Evolutionary conservation across 2,113 vertebrate species (phyloP), one percentile per base, ranked within the genome.

Genomic region (Larimichthys crocea): DNA sequence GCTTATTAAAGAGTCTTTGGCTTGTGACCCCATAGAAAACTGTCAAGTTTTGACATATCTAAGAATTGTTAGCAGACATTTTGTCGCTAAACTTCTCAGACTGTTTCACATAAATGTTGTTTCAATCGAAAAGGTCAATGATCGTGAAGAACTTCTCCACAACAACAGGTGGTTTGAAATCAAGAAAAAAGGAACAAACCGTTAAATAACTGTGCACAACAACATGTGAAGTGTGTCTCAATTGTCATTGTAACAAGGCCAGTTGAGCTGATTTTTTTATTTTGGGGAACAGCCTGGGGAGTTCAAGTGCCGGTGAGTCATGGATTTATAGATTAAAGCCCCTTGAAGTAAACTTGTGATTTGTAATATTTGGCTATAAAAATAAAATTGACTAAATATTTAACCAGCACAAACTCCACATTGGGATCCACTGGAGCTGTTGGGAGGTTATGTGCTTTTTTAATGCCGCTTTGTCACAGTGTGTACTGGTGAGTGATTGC

Each of bases 291-390:
- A 64, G 65, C 70, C 66, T 46, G 53, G 31, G 56, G 67, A 64
- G 46, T 31, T 31, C 20, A 66, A 64, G 35, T 40, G 35, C 35
- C 35, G 35, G 35, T 72, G 86, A 85, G 52, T 88, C 73, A 64
- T 19, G 11, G n/a, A 62, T 72, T 73, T 69, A 46, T n/a, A 69
- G 48, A 73, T 49, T 15, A 49, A 49, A 52, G 49, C 49, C 49
- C 49, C 49, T 20, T 20, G 2, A 52, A 19, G 49, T 19, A 52
- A 52, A 52, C 19, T 52, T 52, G 49, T 40, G 35, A 40, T 40
- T 40, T 40, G 35, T 40, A 8, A 40, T 40, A 40, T 40, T 40
- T 40, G 35, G 17, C 17, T 15, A 15, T 49, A 15, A 16, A 15
- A 52, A 52, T 52, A 52, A 52, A 52, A 52, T 19, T 52, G 49